Evolutionary conservation across 2,888 invertebrate genomes (phyloP).

Genomic region (Steinernema scapterisci): DNA sequence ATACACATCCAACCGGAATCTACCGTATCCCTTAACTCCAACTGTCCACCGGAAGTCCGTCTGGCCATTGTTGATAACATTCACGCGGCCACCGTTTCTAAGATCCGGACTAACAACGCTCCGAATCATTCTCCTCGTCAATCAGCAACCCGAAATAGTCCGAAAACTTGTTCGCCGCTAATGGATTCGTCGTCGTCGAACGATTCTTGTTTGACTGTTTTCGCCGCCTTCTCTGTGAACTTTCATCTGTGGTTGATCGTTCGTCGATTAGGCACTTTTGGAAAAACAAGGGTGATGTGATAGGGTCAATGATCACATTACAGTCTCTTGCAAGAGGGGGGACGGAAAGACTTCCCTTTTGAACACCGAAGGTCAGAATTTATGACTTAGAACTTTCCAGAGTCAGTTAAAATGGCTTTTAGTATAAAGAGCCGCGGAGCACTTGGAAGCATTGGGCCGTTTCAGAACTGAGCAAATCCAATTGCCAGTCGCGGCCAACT

Average conservation of each 20-base stretch:
- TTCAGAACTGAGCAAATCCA: constrained; percentile 47
- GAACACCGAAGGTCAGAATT: too few relatives aligned
- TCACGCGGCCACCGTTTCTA: too few relatives aligned
- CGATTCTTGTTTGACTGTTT: constrained; percentile 2
- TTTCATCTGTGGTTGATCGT: constrained; percentile 2
- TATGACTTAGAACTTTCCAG: too few relatives aligned
- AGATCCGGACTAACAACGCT: constrained; percentile 2
- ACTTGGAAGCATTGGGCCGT: not conserved
- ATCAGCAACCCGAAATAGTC: constrained; percentile 8
- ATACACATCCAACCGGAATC: not conserved
- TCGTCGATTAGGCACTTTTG: too few relatives aligned
- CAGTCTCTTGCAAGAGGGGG: too few relatives aligned
- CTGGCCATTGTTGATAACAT: not conserved
- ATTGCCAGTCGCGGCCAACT: constrained; percentile 41
- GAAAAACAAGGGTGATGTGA: too few relatives aligned
- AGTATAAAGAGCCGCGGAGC: not conserved
- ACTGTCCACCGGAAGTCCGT: not conserved
- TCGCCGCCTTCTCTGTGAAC: not conserved
- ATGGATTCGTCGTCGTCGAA: not conserved
- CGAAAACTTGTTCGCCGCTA: constrained; percentile 2
- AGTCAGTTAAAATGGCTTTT: not conserved
- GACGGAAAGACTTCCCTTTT: too few relatives aligned
- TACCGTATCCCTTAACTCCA: not conserved
- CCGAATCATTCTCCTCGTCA: not conserved
- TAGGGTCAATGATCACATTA: too few relatives aligned